phyloP scores from a whole-genome alignment of 2,888 invertebrate genomes.

The Sesia bembeciformis region DNA sequence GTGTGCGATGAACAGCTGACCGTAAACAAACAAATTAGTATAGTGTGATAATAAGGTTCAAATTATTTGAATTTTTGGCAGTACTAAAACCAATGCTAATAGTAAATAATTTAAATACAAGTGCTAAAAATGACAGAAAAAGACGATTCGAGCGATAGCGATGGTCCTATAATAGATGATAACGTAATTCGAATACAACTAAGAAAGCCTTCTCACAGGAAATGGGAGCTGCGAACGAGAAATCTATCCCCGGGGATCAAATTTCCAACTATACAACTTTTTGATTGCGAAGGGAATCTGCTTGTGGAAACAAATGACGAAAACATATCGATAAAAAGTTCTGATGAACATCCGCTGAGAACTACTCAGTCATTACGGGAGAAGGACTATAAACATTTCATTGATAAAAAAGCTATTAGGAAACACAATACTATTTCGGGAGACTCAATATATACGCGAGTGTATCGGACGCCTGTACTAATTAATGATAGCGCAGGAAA shows the following conservation, averaged over 20 bases:
- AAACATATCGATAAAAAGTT: constrained; percentile 64
- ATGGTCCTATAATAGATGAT: constrained; percentile 61
- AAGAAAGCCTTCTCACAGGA: constrained; percentile 75
- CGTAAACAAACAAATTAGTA: constrained; percentile 66
- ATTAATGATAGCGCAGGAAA: constrained; percentile 22
- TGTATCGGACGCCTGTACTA: constrained; percentile 36
- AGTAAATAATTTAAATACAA: constrained; percentile 7
- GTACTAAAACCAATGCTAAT: constrained; percentile 12
- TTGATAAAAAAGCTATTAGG: constrained; percentile 39
- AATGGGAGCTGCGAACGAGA: constrained; percentile 78
- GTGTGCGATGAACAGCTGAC: constrained; percentile 56
- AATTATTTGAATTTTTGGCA: constrained; percentile 1
- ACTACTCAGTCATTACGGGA: constrained; percentile 50
- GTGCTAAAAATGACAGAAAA: constrained; percentile 42
- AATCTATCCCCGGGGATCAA: constrained; percentile 75
- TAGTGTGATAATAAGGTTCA: constrained; percentile 26
- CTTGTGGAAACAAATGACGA: constrained; percentile 76
- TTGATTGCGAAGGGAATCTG: constrained; percentile 76
- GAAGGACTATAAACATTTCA: constrained; percentile 52
- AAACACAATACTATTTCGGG: constrained; percentile 64
- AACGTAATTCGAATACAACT: constrained; percentile 77
- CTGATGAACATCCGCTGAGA: constrained; percentile 37
- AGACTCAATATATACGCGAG: constrained; percentile 56
- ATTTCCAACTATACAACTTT: constrained; percentile 77
- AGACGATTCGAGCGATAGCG: constrained; percentile 52